Base-by-base conservation (phyloP, 2,888 invertebrate genomes). In the Lampropteryx suffumata region DNA sequence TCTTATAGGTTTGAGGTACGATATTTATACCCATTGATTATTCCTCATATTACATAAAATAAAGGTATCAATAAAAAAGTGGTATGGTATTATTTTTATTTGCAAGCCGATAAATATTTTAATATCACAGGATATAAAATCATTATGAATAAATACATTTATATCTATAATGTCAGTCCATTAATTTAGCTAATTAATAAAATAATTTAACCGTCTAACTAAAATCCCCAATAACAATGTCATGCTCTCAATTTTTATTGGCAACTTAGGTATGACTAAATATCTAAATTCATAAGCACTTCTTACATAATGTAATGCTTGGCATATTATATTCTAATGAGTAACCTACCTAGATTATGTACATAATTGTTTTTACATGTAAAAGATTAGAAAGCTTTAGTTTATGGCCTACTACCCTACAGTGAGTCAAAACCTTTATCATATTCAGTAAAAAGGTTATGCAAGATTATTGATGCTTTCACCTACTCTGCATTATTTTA, bases 51-150 rank as follows among this genome's bases (percentile, higher is more conserved):
- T n/a, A n/a, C n/a, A n/a, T n/a, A n/a, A n/a, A n/a, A n/a, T n/a
- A n/a, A 30, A 24, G 24, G 7, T 24, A 7, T 24, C 7, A 24
- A 24, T 24, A 1, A 24, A 24, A 24, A 12, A 40, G 29, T 29
- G 30, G 17, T 55, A 40, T 13, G 12, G 8, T 14, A 3, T 46
- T 53, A 48, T 12, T 35, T 55, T 50, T 28, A 27, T 37, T 35
- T 40, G 44, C 47, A 53, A 54, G 51, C 48, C 48, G 56, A 51
- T 36, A 50, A 47, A 54, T 70, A 68, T 62, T 62, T 64, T 74
- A 74, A 74, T 75, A 75, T 75, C 75, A 75, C 75, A 75, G 75
- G 60, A 63, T 67, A 70, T 59, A 62, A 67, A 59, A 43, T 39
- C 30, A 39, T n/a, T 33, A 33, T 55, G 40, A 50, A 47, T 42